phyloP scores from a whole-genome alignment of 2,113 vertebrate genomes.

The Danionella cerebrum region DNA sequence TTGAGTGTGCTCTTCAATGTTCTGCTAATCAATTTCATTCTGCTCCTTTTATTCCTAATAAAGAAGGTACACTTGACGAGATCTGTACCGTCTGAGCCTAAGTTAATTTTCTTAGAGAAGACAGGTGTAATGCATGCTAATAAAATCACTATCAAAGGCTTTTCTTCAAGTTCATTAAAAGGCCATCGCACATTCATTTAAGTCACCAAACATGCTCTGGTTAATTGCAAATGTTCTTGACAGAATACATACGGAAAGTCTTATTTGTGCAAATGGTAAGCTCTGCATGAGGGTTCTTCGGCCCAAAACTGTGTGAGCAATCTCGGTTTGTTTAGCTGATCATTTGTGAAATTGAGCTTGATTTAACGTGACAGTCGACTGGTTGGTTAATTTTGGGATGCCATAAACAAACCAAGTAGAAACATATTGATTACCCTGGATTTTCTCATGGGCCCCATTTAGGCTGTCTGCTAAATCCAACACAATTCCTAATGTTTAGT shows the following conservation, averaged over 20 bases:
- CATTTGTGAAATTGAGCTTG: neutral
- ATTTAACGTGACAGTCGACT: neutral
- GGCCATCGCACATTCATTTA: neutral
- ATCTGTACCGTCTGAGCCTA: neutral
- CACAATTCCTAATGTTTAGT: too few relatives aligned
- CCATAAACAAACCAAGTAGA: constrained; percentile 3
- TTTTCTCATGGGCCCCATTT: too few relatives aligned
- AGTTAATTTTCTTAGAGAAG: neutral
- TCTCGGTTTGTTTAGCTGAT: neutral
- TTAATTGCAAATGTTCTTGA: constrained; percentile 6
- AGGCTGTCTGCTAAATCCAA: too few relatives aligned
- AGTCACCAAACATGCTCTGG: neutral
- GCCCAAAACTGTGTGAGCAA: neutral
- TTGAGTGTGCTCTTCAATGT: neutral
- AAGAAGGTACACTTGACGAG: constrained; percentile 2
- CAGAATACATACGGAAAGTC: neutral
- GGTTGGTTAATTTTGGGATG: neutral
- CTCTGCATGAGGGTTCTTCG: neutral
- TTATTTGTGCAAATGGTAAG: neutral
- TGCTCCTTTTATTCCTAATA: neutral
- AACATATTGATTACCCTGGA: constrained; percentile 1
- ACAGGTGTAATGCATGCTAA: neutral
- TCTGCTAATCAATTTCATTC: constrained; percentile 28
- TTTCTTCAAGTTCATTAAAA: constrained; percentile 2
- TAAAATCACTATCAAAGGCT: neutral